Percentiles rank a stretch among this genome's conserved stretches.
Evolutionary conservation across 1,140 invertebrate species (phyloP).

Genomic region (Pseudomyrmex pallidus): DNA sequence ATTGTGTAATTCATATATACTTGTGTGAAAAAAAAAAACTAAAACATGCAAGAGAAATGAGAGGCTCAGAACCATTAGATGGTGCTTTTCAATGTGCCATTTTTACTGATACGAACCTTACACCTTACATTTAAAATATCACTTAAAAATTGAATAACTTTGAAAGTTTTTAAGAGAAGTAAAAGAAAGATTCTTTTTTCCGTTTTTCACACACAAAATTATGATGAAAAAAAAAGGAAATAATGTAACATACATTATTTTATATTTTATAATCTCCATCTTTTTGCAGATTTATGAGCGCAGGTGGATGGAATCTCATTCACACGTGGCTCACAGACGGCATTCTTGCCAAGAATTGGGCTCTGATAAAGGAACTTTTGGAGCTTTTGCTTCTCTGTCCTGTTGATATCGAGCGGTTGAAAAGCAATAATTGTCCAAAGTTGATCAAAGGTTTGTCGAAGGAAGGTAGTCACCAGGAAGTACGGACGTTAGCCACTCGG

Average conservation of each 20-base stretch:
- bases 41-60: slow-evolving; percentile 76
- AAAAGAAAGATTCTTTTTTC: not conserved
- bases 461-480: slow-evolving; percentile 90
- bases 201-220: not conserved
- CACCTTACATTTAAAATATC: slow-evolving; percentile 66
- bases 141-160: not conserved
- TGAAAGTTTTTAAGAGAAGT: not conserved
- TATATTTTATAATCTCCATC: slow-evolving; percentile 32
- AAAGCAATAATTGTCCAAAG: slow-evolving; percentile 96
- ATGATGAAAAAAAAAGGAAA: not conserved
- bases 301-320: slow-evolving; percentile 95
- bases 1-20: slow-evolving; percentile 51
- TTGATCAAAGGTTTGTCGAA: slow-evolving; percentile 95
- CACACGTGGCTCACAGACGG: slow-evolving; percentile 95
- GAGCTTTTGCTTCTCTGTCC: slow-evolving; percentile 93
- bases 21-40: slow-evolving; percentile 60
- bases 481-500: slow-evolving; percentile 90
- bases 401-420: slow-evolving; percentile 94
- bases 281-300: slow-evolving; percentile 91
- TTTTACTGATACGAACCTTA: slow-evolving; percentile 78
- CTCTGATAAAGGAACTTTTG: slow-evolving; percentile 93
- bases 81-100: slow-evolving; percentile 63
- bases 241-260: not conserved
- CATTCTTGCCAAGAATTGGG: slow-evolving; percentile 92
- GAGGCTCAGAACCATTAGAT: slow-evolving; percentile 78